Base-by-base conservation (phyloP, 1,140 invertebrate species). In the Coenobita brevimanus region DNA sequence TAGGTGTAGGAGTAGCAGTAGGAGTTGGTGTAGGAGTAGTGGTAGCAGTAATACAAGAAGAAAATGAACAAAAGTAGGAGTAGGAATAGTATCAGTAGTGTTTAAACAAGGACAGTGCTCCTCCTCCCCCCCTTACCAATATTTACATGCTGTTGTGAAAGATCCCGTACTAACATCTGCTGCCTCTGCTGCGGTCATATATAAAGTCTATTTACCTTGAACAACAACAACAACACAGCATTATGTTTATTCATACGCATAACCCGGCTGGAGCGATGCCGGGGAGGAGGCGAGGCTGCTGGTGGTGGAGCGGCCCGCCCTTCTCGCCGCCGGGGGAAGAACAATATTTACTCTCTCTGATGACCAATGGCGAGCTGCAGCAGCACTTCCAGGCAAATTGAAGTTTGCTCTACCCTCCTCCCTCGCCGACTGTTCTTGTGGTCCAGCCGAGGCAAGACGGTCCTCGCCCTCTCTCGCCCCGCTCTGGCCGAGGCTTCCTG, bases 351-450 rank as follows among this genome's bases (percentile, higher is more conserved):
- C 84, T 81, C 84, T 87, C 76, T 87, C 76, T 87, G 84, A 87
- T 87, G 84, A 87, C 84, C 84, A 87, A 87, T 87, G 84, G 84
- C 84, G 76, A 87, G 84, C 84, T 80, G 62, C 76, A 87, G 84
- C 76, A 87, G 84, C 84, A 87, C 84, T 87, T 87, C 84, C 84
- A 87, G 84, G 84, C 84, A 87, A 87, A 87, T 87, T 87, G 84
- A 87, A 87, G 84, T 87, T 87, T 87, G 84, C 84, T 87, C 76
- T 80, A 50, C 76, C 76, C 71, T 80, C 84, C 78, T 80, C 84
- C 84, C 78, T 80, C 76, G 78, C 76, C 84, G 84, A 87, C 84
- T 87, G 84, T 87, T 87, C 84, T 87, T 87, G 84, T 87, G 84
- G 62, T 71, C 76, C 76, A 24, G 27, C 62, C 43, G 84, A 78